Evolutionary conservation across 2,888 invertebrate species (phyloP).

Genomic region (Amiota mariae): DNA sequence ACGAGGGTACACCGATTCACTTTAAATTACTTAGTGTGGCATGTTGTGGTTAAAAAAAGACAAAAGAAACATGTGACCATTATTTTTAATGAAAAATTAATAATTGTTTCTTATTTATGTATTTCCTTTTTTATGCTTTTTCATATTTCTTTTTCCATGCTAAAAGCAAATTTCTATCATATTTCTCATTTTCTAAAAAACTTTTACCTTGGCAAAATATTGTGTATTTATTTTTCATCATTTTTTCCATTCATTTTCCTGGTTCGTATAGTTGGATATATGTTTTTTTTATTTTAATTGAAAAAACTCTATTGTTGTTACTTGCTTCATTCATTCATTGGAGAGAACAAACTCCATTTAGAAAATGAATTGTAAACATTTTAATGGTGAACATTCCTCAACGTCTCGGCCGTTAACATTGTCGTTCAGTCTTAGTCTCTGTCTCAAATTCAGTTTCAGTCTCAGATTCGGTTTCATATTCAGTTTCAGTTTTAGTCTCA

Average conservation of each 20-base stretch:
- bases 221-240: neutral
- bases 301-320: neutral
- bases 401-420: slow-evolving; percentile 30
- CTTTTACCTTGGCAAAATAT: too few relatives aligned
- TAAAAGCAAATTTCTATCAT: neutral
- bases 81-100: slow-evolving; percentile 53
- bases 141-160: neutral
- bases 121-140: too few relatives aligned
- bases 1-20: neutral
- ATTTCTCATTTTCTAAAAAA: too few relatives aligned
- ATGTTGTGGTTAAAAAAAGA: neutral
- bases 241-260: neutral
- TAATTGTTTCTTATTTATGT: slow-evolving; percentile 51
- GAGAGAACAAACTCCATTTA: slow-evolving; percentile 42
- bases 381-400: slow-evolving; percentile 42
- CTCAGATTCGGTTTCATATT: too few relatives aligned
- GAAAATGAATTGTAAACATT: slow-evolving; percentile 58
- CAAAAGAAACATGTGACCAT: neutral
- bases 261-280: too few relatives aligned
- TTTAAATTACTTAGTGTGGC: too few relatives aligned
- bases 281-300: neutral
- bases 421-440: neutral
- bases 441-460: too few relatives aligned
- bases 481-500: neutral
- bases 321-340: slow-evolving; percentile 26